A percentile compares a stretch with the other conserved stretches of the same genome.
Conservation (phyloP, 2,888 invertebrate genomes). For the Hesperia comma region DNA sequence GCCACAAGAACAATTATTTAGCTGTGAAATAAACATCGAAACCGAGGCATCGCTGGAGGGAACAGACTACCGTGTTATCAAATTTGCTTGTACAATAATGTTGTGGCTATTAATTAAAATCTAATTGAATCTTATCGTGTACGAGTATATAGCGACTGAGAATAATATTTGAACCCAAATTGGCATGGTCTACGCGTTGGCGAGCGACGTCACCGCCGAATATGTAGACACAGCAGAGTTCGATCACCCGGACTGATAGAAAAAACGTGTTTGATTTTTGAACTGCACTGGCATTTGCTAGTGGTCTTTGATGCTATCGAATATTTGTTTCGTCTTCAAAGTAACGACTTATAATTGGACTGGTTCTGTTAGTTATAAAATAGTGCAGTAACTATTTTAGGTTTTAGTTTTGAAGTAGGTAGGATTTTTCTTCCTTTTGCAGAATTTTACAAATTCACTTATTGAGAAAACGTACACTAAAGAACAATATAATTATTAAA, state of each 20-base stretch:
- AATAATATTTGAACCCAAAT: conserved; percentile 10
- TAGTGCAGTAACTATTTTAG: too few relatives aligned
- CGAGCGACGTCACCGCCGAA: conserved; percentile 39
- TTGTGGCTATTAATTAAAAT: neutral
- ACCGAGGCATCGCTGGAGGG: too few relatives aligned
- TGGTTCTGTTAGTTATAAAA: neutral
- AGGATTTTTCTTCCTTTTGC: too few relatives aligned
- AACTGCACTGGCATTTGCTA: conserved; percentile 44
- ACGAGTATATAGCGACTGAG: neutral
- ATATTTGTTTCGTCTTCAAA: conserved; percentile 1
- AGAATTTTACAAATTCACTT: too few relatives aligned
- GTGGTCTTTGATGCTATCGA: conserved; percentile 33
- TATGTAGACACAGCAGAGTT: conserved; percentile 45
- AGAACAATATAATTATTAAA: too few relatives aligned
- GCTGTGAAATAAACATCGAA: too few relatives aligned
- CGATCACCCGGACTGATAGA: conserved; percentile 49
- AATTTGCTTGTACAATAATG: too few relatives aligned
- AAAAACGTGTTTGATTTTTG: conserved; percentile 50
- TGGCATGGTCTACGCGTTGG: conserved; percentile 39
- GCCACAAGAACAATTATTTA: too few relatives aligned
- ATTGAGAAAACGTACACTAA: too few relatives aligned
- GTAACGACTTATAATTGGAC: neutral
- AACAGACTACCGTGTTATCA: too few relatives aligned
- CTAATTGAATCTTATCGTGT: neutral
- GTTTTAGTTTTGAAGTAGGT: too few relatives aligned